Conservation (phyloP, 2,888 invertebrate species). For the Mimas tiliae region DNA sequence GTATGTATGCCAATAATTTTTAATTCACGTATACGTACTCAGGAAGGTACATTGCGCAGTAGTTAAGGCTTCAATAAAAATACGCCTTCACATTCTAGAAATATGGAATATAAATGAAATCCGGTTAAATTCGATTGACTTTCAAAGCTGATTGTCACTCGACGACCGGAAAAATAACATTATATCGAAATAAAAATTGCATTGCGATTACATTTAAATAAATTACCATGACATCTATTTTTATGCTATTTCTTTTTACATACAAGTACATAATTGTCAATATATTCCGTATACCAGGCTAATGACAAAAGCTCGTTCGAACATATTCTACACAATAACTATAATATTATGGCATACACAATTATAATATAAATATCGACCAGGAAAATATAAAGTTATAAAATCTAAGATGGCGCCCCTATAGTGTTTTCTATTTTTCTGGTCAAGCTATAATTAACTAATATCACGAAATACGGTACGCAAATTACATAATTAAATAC, state of each 20-base stretch:
- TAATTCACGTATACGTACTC: background rate
- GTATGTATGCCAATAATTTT: conserved; percentile 6
- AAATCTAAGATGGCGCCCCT: conserved; percentile 21
- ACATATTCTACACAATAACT: conserved; percentile 71
- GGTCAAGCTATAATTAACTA: conserved; percentile 50
- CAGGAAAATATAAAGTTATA: conserved; percentile 26
- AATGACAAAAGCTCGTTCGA: conserved; percentile 80
- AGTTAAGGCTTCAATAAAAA: background rate
- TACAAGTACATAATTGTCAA: conserved; percentile 50
- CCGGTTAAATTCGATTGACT: conserved; percentile 2
- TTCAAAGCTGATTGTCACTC: background rate
- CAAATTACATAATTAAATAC: conserved; percentile 57
- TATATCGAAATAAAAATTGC: conserved; percentile 17
- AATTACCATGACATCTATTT: conserved; percentile 56
- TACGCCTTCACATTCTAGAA: background rate
- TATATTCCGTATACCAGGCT: conserved; percentile 74
- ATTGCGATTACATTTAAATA: conserved; percentile 61
- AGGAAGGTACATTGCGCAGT: background rate
- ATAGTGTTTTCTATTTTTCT: conserved; percentile 26
- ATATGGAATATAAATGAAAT: background rate
- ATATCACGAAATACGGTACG: conserved; percentile 65
- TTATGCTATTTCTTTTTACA: conserved; percentile 56
- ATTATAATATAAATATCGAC: conserved; percentile 40
- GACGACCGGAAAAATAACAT: background rate
- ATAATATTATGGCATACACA: conserved; percentile 62